Evolutionary conservation across 2,888 invertebrate genomes (phyloP).

Genomic region (Tetropium fuscum): DNA sequence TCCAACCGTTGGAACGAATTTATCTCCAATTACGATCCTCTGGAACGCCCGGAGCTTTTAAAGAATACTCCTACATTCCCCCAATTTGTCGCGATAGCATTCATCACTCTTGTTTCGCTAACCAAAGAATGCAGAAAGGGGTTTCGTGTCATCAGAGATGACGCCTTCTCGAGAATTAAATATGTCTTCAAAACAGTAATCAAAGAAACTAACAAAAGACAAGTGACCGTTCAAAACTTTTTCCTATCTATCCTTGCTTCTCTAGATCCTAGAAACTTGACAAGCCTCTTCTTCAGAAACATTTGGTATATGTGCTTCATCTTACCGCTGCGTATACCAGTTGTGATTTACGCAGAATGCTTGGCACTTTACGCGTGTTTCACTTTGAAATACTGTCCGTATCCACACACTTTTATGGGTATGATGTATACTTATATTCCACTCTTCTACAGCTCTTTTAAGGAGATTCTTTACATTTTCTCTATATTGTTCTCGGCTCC

Average conservation of each 20-base stretch:
- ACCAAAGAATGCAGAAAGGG: constrained; percentile 73
- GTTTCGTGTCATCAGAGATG: constrained; percentile 64
- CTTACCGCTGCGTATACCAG: constrained; percentile 60
- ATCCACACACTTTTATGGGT: constrained; percentile 60
- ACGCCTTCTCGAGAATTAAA: constrained; percentile 66
- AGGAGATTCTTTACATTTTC: constrained; percentile 64
- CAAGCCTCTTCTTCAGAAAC: constrained; percentile 56
- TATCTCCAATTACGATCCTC: constrained; percentile 81
- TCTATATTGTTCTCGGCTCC: constrained; percentile 67
- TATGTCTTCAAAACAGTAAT: constrained; percentile 63
- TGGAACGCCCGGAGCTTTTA: constrained; percentile 76
- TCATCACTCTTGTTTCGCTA: constrained; percentile 76
- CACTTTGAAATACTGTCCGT: constrained; percentile 58
- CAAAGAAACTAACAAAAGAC: constrained; percentile 57
- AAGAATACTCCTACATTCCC: constrained; percentile 72
- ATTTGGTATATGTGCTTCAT: constrained; percentile 56
- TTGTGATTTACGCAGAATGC: constrained; percentile 63
- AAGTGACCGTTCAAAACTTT: constrained; percentile 54
- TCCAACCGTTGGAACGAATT: constrained; percentile 86
- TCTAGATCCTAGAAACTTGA: constrained; percentile 65
- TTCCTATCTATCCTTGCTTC: constrained; percentile 62
- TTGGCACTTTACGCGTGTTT: constrained; percentile 63
- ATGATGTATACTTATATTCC: constrained; percentile 65
- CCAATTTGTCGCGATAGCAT: constrained; percentile 72
- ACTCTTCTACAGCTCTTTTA: constrained; percentile 61